Base-by-base conservation (phyloP, 2,888 invertebrate genomes). In the Cheilosia urbana region DNA sequence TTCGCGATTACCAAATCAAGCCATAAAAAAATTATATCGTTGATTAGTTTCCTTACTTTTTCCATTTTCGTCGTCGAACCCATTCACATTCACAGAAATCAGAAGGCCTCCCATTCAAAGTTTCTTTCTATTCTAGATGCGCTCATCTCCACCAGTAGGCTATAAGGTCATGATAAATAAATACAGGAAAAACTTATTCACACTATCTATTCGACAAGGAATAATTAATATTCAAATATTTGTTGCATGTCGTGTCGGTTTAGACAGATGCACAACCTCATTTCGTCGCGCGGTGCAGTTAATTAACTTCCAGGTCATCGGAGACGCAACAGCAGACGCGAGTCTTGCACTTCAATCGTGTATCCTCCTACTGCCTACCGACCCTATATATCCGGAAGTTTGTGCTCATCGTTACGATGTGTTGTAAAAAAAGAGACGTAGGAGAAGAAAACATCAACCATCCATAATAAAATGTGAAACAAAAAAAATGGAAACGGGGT, bases 201-300 rank as follows among this genome's bases (percentile, higher is more conserved):
- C 84, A 84, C 69, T 75, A 68, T n/a, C 13, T 37, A 13, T 4
- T 4, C 37, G 4, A 4, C 13, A 4, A 13, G 37, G 53, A 30
- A 27, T 79, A 73, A 84, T 80, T 71, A 84, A 80, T 80, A 79
- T 84, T 79, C 84, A 84, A 84, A 84, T 79, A 84, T 84, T 80
- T 84, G 65, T 40, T 75, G 21, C 58, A 60, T 15, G 45, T 30
- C 62, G 62, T 53, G 40, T 30, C 42, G 60, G 62, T 62, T 76
- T 47, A 62, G 51, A 68, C 51, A 51, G 58, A 45, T 53, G 60
- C 27, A 27, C 27, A 15, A 21, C 21, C 37, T 40, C 40, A 53
- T 69, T 63, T 30, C 69, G 69, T 63, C 34, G 30, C 45, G 51
- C 45, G 51, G 75, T 79, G 73, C 27, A 58, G n/a, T 69, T 63